Evolutionary conservation across 2,797 vertebrate genomes (phyloP), one percentile per base, ranked within the genome.

Genomic region (Moxostoma hubbsi): DNA sequence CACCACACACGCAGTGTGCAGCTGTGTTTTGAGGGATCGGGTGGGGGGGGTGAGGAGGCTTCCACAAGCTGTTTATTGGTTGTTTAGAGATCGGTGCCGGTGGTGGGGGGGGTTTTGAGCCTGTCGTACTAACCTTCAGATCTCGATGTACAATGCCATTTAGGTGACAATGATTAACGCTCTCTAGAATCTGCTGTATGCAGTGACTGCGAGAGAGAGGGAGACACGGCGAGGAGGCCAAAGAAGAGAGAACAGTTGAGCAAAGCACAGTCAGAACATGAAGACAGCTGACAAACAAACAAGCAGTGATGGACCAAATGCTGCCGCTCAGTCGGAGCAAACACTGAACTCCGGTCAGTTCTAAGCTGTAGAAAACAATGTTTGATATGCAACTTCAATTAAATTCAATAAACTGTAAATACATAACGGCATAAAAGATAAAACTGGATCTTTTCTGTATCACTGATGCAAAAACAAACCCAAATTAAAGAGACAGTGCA

Each of bases 181-280:
- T 97, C 95, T 98, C 96, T 96, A 98, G 94, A 95, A 97, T 97
- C 95, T 98, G 96, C 94, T 98, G 97, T 95, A 97, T 98, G 95
- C 96, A 98, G 94, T 97, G 96, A 96, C 95, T 96, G 96, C 89
- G 93, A 93, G 93, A 92, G 92, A 81, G 75, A 68, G 58, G 81
- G 75, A 84, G 78, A 81, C 62, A 81, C 66, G 57, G 80, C 80
- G 53, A 79, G 72, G 75, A 77, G 77, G 80, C 78, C 81, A 83
- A 72, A 93, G 75, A 72, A 70, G 71, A 81, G 84, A 82, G 71
- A 73, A 81, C 72, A 85, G 53, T 81, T 76, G 74, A 82, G 75
- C 76, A 72, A 82, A 24, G 74, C 79, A 81, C 75, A 83, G 67
- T 73, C 45, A 75, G 65, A 72, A 55, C 69, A 62, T 4, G 47